Evolutionary conservation across 1,140 invertebrate species (phyloP).

Genomic region (Hyles vespertilio): DNA sequence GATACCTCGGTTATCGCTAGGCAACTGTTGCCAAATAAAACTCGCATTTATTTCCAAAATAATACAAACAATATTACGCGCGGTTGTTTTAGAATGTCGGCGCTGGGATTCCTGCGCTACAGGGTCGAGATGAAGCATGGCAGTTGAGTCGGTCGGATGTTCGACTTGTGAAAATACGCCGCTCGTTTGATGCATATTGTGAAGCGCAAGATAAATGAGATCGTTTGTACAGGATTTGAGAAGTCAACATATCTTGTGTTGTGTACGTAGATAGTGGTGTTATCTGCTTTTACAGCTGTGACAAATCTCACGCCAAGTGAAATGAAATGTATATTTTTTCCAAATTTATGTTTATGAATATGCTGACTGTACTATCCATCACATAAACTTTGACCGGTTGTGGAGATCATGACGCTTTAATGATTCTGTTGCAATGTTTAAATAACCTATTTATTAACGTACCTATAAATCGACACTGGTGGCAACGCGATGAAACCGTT

Average conservation of each 20-base stretch:
- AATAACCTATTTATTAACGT: constrained; percentile 37
- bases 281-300: no score
- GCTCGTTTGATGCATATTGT: constrained; percentile 10
- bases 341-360: no score
- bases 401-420: constrained; percentile 25
- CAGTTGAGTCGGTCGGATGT: constrained; percentile 1
- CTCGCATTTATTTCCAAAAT: constrained; percentile 40
- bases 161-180: constrained; percentile 13
- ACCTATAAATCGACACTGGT: neutral
- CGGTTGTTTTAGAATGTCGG: constrained; percentile 8
- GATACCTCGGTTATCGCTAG: constrained; percentile 36
- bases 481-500: neutral
- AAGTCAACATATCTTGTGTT: neutral
- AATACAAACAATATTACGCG: constrained; percentile 30
- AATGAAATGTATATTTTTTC: no score
- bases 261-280: neutral
- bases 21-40: constrained; percentile 51
- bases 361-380: constrained; percentile 5
- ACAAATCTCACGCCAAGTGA: no score
- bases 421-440: constrained; percentile 39
- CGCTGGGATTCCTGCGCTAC: neutral
- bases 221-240: constrained; percentile 7
- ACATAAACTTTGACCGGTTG: constrained; percentile 16
- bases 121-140: constrained; percentile 4
- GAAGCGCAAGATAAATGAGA: constrained; percentile 1